Percentiles rank a stretch among this genome's conserved stretches.
Conservation (phyloP, 2,888 invertebrate species). For the Athripsodes cinereus region DNA sequence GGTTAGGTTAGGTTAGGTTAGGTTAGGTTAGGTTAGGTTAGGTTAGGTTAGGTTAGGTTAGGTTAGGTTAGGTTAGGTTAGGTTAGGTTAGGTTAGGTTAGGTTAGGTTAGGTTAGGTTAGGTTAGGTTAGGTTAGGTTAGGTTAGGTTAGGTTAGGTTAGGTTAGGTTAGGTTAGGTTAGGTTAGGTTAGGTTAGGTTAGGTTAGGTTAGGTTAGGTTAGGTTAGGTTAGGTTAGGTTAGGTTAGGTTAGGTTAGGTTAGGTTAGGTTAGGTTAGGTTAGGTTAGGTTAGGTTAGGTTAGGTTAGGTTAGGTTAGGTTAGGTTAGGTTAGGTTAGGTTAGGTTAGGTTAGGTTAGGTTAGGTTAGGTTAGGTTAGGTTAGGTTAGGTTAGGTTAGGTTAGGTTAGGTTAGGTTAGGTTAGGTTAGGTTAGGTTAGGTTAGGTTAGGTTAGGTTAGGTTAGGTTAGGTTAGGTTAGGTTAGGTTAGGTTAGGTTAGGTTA, state of each 20-base stretch:
- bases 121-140: constrained; percentile 10
- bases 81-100: constrained; percentile 27
- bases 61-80: neutral
- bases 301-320: constrained; percentile 26
- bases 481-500: constrained; percentile 8
- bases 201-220: constrained; percentile 27
- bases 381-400: constrained; percentile 29
- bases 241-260: constrained; percentile 26
- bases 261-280: constrained; percentile 15
- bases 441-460: constrained; percentile 27
- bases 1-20: no score
- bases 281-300: constrained; percentile 20
- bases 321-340: constrained; percentile 24
- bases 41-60: constrained; percentile 16
- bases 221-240: constrained; percentile 28
- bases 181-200: constrained; percentile 18
- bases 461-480: constrained; percentile 17
- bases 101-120: constrained; percentile 7
- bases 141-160: constrained; percentile 18
- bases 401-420: constrained; percentile 20
- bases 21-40: no score
- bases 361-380: constrained; percentile 28
- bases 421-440: constrained; percentile 24
- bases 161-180: constrained; percentile 4
- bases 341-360: constrained; percentile 27